Evolutionary conservation across 2,113 vertebrate genomes (phyloP), one percentile per base, ranked within the genome.

Genomic region (Scophthalmus maximus): DNA sequence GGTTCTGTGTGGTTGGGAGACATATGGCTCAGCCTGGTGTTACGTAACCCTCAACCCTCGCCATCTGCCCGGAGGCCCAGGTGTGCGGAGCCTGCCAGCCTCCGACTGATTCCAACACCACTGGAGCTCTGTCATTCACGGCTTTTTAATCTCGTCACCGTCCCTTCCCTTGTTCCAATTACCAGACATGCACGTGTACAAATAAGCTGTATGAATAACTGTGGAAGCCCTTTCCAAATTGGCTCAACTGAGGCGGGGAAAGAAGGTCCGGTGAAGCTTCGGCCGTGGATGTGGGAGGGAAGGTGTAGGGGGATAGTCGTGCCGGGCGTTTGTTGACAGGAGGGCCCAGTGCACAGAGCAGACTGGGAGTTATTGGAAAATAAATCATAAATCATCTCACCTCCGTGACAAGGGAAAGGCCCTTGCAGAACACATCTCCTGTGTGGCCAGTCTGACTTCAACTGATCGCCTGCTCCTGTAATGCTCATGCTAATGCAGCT

Each of bases 301-400:
- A 72, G 60, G 64, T 74, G 36, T 1, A 44, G 72, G 55, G 79
- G 81, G 71, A 68, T 73, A 62, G 77, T 55, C 57, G 44, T 68
- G 57, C 73, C 65, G 20, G 6, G 59, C 70, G 29, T 83, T 81
- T 89, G 87, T 82, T 88, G 89, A 92, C 83, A 85, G 79, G 77
- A 81, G 75, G 76, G 69, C 87, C 79, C 88, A 85, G 80, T 51
- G 83, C 88, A 78, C 73, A 55, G 76, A 81, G 81, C 85, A 78
- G 75, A 68, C 80, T 85, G 89, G 87, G 87, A 87, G 78, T 90
- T 92, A 87, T 89, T 83, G 83, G 84, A 91, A 89, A 93, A 93
- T 92, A 93, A 92, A 93, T 92, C 89, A 92, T 91, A 92, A 93
- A 93, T 93, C 91, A 91, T 92, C 86, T 84, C 63, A 82, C 79